phyloP scores from a whole-genome alignment of 2,797 vertebrate genomes.

The Ibycter americanus region DNA sequence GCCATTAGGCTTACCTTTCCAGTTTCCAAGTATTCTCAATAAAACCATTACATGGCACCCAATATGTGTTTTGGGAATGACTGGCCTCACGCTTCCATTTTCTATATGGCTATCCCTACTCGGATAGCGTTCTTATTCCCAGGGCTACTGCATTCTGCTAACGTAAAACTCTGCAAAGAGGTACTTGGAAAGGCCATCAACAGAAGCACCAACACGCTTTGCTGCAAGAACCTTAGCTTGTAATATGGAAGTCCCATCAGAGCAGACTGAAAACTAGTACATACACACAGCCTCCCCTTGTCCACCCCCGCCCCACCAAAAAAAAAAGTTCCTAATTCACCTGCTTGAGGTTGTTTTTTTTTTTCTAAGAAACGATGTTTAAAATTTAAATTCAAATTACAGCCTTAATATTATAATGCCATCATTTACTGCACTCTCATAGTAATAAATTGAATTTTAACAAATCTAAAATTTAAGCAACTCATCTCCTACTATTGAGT shows the following conservation, averaged over 20 bases:
- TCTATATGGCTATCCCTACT: not conserved
- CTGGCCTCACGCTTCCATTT: not conserved
- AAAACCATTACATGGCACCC: not conserved
- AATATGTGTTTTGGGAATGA: not conserved
- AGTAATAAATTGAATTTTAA: not conserved
- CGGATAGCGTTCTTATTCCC: not conserved
- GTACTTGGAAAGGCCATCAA: not conserved
- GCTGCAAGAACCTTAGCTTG: not conserved
- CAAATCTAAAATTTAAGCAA: not conserved
- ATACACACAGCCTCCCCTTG: not conserved
- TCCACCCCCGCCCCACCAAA: too few species aligned
- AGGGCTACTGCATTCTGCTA: not conserved
- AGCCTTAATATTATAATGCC: not conserved
- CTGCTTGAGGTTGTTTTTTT: not conserved
- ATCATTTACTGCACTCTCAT: not conserved
- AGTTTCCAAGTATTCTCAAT: not conserved
- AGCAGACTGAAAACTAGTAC: not conserved
- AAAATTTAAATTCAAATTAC: not conserved
- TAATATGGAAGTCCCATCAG: not conserved
- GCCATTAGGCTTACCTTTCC: not conserved
- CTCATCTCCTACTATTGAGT: not conserved
- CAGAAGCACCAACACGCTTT: fast-evolving
- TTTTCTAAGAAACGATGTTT: not conserved
- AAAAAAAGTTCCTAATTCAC: not conserved
- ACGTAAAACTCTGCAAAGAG: not conserved